These are phyloP conservation scores for Cephalotes varians DNA, from an alignment of 2,888 invertebrate species.

Conservation along the genomic window DNA sequence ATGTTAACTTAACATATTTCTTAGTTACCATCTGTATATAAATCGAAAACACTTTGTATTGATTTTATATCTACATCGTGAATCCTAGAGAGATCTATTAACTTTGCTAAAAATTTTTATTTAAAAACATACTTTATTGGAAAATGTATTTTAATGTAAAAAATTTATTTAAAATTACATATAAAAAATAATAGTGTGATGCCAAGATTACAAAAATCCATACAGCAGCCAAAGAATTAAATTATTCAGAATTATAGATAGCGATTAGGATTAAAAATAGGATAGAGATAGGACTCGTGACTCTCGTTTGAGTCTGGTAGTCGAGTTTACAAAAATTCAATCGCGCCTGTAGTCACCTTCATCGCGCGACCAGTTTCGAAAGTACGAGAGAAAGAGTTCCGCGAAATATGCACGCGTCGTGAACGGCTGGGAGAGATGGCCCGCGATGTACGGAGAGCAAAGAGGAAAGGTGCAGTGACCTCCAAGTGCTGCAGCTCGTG, in stretches of 20 bases:
- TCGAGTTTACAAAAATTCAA: background rate
- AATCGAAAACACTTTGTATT: too few relatives aligned
- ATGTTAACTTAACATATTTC: too few relatives aligned
- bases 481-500: constrained; percentile 74
- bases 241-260: background rate
- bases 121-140: too few relatives aligned
- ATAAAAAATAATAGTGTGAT: too few relatives aligned
- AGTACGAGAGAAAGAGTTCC: constrained; percentile 24
- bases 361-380: constrained; percentile 13
- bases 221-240: too few relatives aligned
- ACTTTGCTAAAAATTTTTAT: too few relatives aligned
- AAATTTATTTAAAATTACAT: too few relatives aligned
- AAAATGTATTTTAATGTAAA: too few relatives aligned
- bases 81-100: too few relatives aligned
- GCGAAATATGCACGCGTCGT: constrained; percentile 42
- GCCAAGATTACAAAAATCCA: too few relatives aligned
- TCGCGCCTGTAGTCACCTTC: background rate
- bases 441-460: constrained; percentile 62
- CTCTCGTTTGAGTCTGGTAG: background rate
- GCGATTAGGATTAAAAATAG: background rate
- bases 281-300: background rate
- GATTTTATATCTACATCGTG: too few relatives aligned
- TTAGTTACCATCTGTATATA: too few relatives aligned
- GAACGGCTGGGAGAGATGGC: constrained; percentile 58
- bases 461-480: constrained; percentile 82